These are phyloP conservation scores for Stenoptilia bipunctidactyla DNA, from an alignment of 2,888 invertebrate genomes.

Conservation along the genomic window DNA sequence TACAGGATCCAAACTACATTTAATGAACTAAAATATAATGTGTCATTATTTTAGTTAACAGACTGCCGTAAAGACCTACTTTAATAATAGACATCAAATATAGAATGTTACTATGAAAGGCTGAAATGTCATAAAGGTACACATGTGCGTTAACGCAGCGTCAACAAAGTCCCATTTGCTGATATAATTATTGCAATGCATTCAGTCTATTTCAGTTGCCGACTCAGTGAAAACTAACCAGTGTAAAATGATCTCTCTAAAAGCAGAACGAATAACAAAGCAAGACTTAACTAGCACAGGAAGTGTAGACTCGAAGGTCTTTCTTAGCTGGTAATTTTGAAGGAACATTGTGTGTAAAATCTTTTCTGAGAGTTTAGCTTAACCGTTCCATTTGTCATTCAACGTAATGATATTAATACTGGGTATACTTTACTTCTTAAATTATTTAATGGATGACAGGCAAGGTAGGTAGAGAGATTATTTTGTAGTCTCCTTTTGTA, in stretches of 20 bases:
- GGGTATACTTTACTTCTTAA: slow-evolving; percentile 10
- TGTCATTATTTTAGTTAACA: slow-evolving; percentile 29
- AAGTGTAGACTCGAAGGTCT: slow-evolving; percentile 26
- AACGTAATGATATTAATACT: slow-evolving; percentile 21
- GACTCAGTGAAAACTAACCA: slow-evolving; percentile 38
- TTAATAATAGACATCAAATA: too few species aligned
- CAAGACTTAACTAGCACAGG: not conserved
- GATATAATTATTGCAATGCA: slow-evolving; percentile 63
- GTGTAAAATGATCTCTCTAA: slow-evolving; percentile 26
- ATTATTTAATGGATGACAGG: slow-evolving; percentile 5
- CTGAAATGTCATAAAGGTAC: slow-evolving; percentile 22
- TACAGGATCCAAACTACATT: too few species aligned
- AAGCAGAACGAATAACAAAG: not conserved
- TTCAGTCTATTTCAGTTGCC: slow-evolving; percentile 54
- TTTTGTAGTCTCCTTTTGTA: too few species aligned
- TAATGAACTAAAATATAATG: slow-evolving; percentile 15
- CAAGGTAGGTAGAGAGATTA: too few species aligned
- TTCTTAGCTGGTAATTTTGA: slow-evolving; percentile 26
- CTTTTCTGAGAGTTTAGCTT: slow-evolving; percentile 32
- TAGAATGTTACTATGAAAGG: too few species aligned
- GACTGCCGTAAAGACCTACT: too few species aligned
- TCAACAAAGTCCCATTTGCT: slow-evolving; percentile 54
- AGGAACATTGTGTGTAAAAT: slow-evolving; percentile 29
- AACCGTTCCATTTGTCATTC: slow-evolving; percentile 33
- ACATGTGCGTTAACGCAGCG: slow-evolving; percentile 29